Percentiles rank a stretch among this genome's conserved stretches.
phyloP scores from a whole-genome alignment of 1,140 invertebrate species.

The Drosophila pseudoobscura region DNA sequence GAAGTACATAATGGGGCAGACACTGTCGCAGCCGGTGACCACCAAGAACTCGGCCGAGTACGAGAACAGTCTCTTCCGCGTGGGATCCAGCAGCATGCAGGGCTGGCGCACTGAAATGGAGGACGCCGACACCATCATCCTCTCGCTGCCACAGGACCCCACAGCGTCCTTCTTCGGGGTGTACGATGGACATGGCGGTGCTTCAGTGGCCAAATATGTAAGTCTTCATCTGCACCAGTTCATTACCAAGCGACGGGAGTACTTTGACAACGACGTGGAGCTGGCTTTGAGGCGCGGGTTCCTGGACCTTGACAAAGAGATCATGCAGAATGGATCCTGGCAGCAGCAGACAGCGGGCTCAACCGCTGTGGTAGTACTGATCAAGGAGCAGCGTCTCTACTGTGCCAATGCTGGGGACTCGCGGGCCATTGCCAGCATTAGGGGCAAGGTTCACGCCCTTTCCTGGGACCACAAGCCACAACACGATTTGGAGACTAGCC shows the following conservation, averaged over 20 bases:
- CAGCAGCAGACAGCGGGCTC: slow-evolving; percentile 96
- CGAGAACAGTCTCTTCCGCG: slow-evolving; percentile 86
- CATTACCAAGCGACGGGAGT: slow-evolving; percentile 89
- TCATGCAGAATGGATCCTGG: slow-evolving; percentile 93
- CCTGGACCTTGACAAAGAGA: slow-evolving; percentile 94
- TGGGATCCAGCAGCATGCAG: slow-evolving; percentile 98
- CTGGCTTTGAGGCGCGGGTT: slow-evolving; percentile 90
- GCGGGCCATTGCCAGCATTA: slow-evolving; percentile 91
- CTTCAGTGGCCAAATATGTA: slow-evolving; percentile 96
- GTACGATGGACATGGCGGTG: slow-evolving; percentile 89
- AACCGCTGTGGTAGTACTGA: slow-evolving; percentile 94
- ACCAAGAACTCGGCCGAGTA: slow-evolving; percentile 93
- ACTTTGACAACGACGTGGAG: slow-evolving; percentile 75
- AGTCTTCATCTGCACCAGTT: slow-evolving; percentile 96
- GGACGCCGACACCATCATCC: slow-evolving; percentile 97
- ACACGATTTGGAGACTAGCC: slow-evolving; percentile 91
- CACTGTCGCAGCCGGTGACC: slow-evolving; percentile 96
- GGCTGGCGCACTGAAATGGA: slow-evolving; percentile 99
- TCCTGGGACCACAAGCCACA: slow-evolving; percentile 97
- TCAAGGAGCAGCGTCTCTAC: slow-evolving; percentile 92
- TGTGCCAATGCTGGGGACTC: slow-evolving; percentile 99
- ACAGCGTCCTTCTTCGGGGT: slow-evolving; percentile 97
- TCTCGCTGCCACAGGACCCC: slow-evolving; percentile 95
- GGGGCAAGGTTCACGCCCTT: slow-evolving; percentile 86
- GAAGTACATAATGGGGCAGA: slow-evolving; percentile 92